Evolutionary conservation across 2,797 vertebrate species (phyloP), one percentile per base, ranked within the genome.

Genomic region (Leuciscus waleckii): DNA sequence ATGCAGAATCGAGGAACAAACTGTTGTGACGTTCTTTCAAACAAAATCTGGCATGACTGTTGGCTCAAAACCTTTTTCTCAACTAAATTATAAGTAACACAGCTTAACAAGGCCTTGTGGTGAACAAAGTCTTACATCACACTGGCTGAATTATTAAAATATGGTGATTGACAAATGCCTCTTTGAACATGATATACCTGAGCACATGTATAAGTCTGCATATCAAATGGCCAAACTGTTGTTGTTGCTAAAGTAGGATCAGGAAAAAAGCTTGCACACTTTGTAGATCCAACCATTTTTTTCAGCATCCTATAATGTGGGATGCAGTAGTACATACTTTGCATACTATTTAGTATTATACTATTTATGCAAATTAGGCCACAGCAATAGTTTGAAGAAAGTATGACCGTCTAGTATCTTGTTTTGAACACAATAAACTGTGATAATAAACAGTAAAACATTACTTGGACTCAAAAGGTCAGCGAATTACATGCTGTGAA

Each of bases 401-500:
- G 51, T 23, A n/a, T 39, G 32, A 49, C 23, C 5, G 0, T 43
- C 29, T 26, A 41, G 7, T 35, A 35, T 80, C 26, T 70, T 54
- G 39, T 19, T 58, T 41, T 43, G 23, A 58, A 71, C 68, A 43
- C 23, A 81, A 77, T 54, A 37, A 71, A 79, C n/a, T 10, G 4
- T 21, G 49, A 68, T 35, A 35, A 81, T 87, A 70, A 74, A 81
- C 76, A 79, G 29, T 41, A 63, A 79, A 67, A 70, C 77, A 77
- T 41, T 29, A 71, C 61, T 43, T 81, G 63, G 74, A 78, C 61
- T 88, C 4, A 77, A 87, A 88, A 74, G 51, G 76, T 77, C 69
- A 39, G 61, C 29, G 70, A 82, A 88, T 87, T 71, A 83, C 32
- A 85, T 32, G 56, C 26, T 4, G 54, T 90, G 16, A 87, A 87